Evolutionary conservation across 2,113 vertebrate species (phyloP).

Genomic region (Lepus europaeus): DNA sequence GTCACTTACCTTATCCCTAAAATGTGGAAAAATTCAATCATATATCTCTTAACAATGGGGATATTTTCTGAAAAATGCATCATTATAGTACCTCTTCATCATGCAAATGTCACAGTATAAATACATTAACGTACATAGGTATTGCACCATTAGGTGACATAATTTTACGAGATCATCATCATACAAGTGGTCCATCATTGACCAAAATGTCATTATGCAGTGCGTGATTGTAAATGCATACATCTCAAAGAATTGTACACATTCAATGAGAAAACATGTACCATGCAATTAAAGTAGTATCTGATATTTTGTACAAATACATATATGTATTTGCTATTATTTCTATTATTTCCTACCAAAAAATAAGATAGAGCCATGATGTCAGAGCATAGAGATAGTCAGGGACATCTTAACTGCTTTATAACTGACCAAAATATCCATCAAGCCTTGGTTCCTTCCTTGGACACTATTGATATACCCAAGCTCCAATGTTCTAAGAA

Average conservation of each 20-base stretch:
- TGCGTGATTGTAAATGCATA: background rate
- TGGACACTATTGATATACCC: background rate
- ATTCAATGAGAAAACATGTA: background rate
- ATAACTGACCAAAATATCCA: background rate
- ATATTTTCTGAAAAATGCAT: too few species aligned
- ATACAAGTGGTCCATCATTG: too few species aligned
- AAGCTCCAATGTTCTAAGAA: background rate
- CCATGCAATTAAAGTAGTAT: background rate
- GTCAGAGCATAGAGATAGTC: background rate
- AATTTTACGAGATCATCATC: too few species aligned
- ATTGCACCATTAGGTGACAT: too few species aligned
- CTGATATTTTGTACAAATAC: background rate
- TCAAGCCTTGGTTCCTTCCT: background rate
- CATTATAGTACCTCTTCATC: too few species aligned
- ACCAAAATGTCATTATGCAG: too few species aligned
- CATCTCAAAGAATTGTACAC: background rate
- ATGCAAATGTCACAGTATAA: too few species aligned
- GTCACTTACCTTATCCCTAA: slow-evolving; percentile 8
- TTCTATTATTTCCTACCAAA: background rate
- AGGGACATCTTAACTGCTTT: background rate
- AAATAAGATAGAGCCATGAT: background rate
- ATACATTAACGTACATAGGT: too few species aligned
- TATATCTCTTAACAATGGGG: too few species aligned
- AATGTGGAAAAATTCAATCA: background rate
- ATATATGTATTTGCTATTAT: background rate